These are phyloP conservation scores for Sphyrna mokarran DNA, from an alignment of 2,113 vertebrate species.

Conservation along the genomic window DNA sequence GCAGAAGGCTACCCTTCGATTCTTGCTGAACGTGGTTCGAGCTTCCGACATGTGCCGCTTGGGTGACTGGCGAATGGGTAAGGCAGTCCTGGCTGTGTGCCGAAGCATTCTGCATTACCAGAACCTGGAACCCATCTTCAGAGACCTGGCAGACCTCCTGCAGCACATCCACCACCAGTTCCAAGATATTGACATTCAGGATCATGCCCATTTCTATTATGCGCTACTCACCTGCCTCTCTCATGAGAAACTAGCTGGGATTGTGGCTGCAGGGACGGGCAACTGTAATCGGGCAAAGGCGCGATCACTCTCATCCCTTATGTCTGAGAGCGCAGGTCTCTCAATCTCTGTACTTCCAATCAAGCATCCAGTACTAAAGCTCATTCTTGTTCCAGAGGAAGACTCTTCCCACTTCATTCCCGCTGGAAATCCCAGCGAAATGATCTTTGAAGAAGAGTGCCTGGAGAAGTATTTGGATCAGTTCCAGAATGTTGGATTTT, in stretches of 20 bases:
- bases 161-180: constrained; percentile 59
- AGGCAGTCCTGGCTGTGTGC: constrained; percentile 63
- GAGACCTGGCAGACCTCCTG: constrained; percentile 61
- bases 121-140: constrained; percentile 49
- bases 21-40: constrained; percentile 53
- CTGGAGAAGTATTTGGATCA: constrained; percentile 53
- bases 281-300: constrained; percentile 51
- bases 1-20: constrained; percentile 53
- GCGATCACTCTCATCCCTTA: constrained; percentile 60
- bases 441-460: rapidly evolving
- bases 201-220: constrained; percentile 77
- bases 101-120: constrained; percentile 61
- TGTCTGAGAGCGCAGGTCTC: constrained; percentile 68
- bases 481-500: constrained; percentile 48
- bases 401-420: not conserved
- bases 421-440: not conserved
- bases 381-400: constrained; percentile 42
- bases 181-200: constrained; percentile 68
- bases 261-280: constrained; percentile 54
- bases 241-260: constrained; percentile 58
- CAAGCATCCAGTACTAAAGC: constrained; percentile 46
- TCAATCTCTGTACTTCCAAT: constrained; percentile 59
- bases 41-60: constrained; percentile 47
- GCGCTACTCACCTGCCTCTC: constrained; percentile 70
- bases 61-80: constrained; percentile 64